Conservation (phyloP, 2,797 vertebrate species). For the Myotis vivesi region DNA sequence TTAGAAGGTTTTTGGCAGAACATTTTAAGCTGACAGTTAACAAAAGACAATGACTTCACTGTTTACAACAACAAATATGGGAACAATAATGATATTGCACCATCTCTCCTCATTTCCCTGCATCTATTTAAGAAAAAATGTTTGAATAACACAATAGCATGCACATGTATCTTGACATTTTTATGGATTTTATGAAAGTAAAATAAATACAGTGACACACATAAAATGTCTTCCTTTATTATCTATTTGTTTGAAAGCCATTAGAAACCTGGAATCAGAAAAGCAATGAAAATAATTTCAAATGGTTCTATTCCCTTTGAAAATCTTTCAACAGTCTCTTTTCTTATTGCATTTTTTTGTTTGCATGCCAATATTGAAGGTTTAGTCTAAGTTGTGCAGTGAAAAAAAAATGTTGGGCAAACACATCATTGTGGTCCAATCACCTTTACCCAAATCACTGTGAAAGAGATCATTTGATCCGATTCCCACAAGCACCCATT, state of each 20-base stretch:
- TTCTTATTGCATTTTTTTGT: slow-evolving; percentile 51
- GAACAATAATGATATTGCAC: slow-evolving; percentile 60
- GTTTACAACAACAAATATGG: slow-evolving; percentile 66
- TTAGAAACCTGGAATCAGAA: slow-evolving; percentile 59
- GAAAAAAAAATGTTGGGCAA: neutral
- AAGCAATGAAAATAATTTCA: slow-evolving; percentile 57
- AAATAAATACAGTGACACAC: slow-evolving; percentile 44
- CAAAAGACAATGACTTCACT: slow-evolving; percentile 24
- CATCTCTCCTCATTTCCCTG: slow-evolving; percentile 58
- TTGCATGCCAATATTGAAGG: slow-evolving; percentile 54
- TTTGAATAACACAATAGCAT: slow-evolving; percentile 50
- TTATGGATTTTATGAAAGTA: slow-evolving; percentile 66
- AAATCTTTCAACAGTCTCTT: slow-evolving; percentile 49
- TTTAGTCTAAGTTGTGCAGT: slow-evolving; percentile 44
- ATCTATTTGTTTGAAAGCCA: slow-evolving; percentile 66
- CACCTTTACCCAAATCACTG: neutral
- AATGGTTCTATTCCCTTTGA: slow-evolving; percentile 61
- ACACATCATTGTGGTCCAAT: neutral
- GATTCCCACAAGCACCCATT: neutral
- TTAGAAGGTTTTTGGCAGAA: slow-evolving; percentile 56
- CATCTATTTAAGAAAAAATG: slow-evolving; percentile 57
- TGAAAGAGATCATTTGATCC: neutral
- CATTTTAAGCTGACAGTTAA: neutral
- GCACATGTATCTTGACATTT: slow-evolving; percentile 64
- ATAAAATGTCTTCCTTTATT: slow-evolving; percentile 58